Evolutionary conservation across 2,797 vertebrate genomes (phyloP), one percentile per base, ranked within the genome.

Genomic region (Peromyscus eremicus): DNA sequence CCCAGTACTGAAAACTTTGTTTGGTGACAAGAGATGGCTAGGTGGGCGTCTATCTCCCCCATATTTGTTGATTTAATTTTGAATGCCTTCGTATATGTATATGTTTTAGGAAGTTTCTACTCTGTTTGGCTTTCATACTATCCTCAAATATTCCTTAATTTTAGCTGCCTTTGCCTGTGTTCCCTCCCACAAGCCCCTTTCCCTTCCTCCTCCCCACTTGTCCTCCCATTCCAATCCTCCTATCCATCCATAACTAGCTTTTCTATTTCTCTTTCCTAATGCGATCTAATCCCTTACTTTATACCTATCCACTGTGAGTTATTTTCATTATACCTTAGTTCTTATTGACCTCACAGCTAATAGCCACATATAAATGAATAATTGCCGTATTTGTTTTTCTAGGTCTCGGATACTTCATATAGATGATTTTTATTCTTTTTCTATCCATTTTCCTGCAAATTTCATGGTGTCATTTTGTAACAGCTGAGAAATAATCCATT

Each of bases 201-300:
- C 6, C 6, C 34, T n/a, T 70, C 17, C 16, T 70, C 17, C 17
- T 70, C 68, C 7, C 34, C 2, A 17, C 34, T 70, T n/a, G 34
- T n/a, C 1, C 0, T n/a, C 34, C 2, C 5, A 17, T 70, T 70
- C 2, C 3, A 70, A n/a, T n/a, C 34, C 3, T 6, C 68, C 6
- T n/a, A n/a, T n/a, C 34, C 68, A 70, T n/a, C 17, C 8, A 70
- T 70, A 70, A 70, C 34, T 70, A n/a, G 7, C 34, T 70, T n/a
- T 70, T 70, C 34, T 19, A 19, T n/a, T 70, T 70, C 68, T n/a
- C 34, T n/a, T n/a, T n/a, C 68, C 34, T n/a, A 17, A n/a, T 70
- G 34, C 70, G 6, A n/a, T 66, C 12, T 66, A 66, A 68, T 19
- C 0, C 34, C 17, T n/a, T 70, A 70, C 68, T n/a, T n/a, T 70